These are phyloP conservation scores for Salvelinus namaycush DNA, from an alignment of 2,113 vertebrate genomes.

Conservation along the genomic window DNA sequence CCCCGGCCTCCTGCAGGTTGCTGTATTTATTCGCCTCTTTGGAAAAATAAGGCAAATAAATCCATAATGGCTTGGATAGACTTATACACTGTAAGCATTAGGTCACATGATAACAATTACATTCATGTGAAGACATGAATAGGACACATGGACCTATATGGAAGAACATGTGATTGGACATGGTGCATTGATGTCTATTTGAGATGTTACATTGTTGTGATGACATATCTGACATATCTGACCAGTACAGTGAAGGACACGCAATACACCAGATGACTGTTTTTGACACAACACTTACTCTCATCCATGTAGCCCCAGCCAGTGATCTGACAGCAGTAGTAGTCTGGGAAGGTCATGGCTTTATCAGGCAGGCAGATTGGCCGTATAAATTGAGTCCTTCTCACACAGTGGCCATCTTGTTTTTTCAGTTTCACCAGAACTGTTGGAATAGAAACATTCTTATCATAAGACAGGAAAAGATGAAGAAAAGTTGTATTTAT, in stretches of 20 bases:
- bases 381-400: constrained; percentile 83
- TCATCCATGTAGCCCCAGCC: constrained; percentile 90
- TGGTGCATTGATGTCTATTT: too few relatives aligned
- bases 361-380: constrained; percentile 88
- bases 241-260: background rate
- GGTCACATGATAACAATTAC: too few relatives aligned
- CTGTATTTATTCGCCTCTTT: constrained; percentile 78
- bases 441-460: constrained; percentile 48
- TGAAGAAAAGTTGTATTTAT: too few relatives aligned
- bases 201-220: background rate
- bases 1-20: constrained; percentile 78
- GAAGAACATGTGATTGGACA: background rate
- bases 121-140: too few relatives aligned
- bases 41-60: constrained; percentile 18
- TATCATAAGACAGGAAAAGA: too few relatives aligned
- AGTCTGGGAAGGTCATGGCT: constrained; percentile 67
- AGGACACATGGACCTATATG: too few relatives aligned
- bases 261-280: background rate
- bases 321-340: constrained; percentile 83
- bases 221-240: too few relatives aligned
- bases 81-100: too few relatives aligned
- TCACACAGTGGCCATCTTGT: constrained; percentile 79
- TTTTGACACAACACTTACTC: constrained; percentile 74
- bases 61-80: background rate
- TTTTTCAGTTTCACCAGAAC: constrained; percentile 90